Evolutionary conservation across 1,140 invertebrate genomes (phyloP), one percentile per base, ranked within the genome.

Genomic region (Drosophila pseudoobscura): DNA sequence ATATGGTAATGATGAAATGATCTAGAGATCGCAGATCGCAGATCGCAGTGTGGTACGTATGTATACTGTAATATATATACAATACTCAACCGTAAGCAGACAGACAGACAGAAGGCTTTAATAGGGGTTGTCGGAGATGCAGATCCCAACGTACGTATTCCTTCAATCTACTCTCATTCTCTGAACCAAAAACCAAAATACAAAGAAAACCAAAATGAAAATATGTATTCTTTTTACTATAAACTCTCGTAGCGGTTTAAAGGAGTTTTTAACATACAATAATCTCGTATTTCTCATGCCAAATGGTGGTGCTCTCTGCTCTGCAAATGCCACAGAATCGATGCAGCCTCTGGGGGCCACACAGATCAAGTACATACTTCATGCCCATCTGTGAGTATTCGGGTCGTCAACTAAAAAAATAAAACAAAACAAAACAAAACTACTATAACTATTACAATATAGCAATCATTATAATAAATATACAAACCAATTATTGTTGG

Each of bases 141-240:
- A 85, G 76, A 70, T 68, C 62, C 56, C 59, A 83, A 75, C 61
- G 80, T 74, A 83, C 80, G 80, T 84, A 84, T 73, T 62, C 20
- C 46, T 43, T 5, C 35, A 39, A 46, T 43, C 60, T 35, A 39
- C 59, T 69, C 62, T 43, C 74, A 64, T 66, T 68, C 66, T 72
- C 52, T 61, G 43, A 41, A 46, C 35, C 35, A 4, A 54, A 45
- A 49, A 54, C 56, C 55, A 57, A 44, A 57, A 51, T 50, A 53
- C 51, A 47, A 44, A 31, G 45, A 39, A 26, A 57, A 65, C 39
- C 39, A 50, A 60, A 65, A 73, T 51, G 53, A 57, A 79, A 85
- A 69, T 69, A 57, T 50, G 35, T 39, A 39, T 39, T 39, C 35
- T 39, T 39, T 39, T 39, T 39, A 39, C 35, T 5, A 39, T 46